Evolutionary conservation across 2,113 vertebrate genomes (phyloP).

Genomic region (Cavia porcellus): DNA sequence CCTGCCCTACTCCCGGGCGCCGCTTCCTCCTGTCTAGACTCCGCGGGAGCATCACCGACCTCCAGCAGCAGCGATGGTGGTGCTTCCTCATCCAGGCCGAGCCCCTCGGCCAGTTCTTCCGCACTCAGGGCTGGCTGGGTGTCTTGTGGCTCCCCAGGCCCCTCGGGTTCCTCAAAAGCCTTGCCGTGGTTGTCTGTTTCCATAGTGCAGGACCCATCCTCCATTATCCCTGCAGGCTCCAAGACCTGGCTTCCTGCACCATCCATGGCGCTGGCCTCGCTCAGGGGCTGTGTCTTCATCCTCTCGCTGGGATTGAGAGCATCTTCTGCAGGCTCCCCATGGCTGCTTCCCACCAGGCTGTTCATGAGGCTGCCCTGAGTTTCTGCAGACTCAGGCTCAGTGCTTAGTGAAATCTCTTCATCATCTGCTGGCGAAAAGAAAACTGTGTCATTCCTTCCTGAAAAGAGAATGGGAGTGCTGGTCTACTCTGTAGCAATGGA

Average conservation of each 20-base stretch:
- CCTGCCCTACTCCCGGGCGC: slow-evolving; percentile 53
- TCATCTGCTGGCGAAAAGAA: slow-evolving; percentile 91
- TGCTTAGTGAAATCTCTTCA: slow-evolving; percentile 94
- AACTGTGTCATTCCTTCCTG: neutral
- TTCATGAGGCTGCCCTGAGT: slow-evolving; percentile 84
- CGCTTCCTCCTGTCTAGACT: slow-evolving; percentile 73
- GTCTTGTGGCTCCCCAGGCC: slow-evolving; percentile 80
- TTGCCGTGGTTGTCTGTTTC: slow-evolving; percentile 82
- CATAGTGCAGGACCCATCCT: slow-evolving; percentile 81
- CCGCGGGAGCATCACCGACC: slow-evolving; percentile 52
- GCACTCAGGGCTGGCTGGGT: slow-evolving; percentile 71
- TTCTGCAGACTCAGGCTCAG: slow-evolving; percentile 89
- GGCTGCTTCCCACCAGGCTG: slow-evolving; percentile 82
- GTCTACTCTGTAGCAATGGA: too few relatives aligned
- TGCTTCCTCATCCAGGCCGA: slow-evolving; percentile 74
- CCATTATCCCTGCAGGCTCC: slow-evolving; percentile 75
- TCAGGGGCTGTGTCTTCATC: slow-evolving; percentile 87
- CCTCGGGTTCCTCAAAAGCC: slow-evolving; percentile 74
- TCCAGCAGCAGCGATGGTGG: slow-evolving; percentile 76
- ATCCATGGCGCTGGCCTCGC: slow-evolving; percentile 84
- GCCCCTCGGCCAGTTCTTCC: slow-evolving; percentile 80
- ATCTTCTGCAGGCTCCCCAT: slow-evolving; percentile 80
- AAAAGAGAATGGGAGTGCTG: neutral
- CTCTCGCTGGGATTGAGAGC: slow-evolving; percentile 86
- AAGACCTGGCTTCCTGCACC: slow-evolving; percentile 70